A percentile compares a stretch with the other conserved stretches of the same genome.
These are phyloP conservation scores for Cactoblastis cactorum DNA, from an alignment of 2,888 invertebrate species.

Conservation along the genomic window DNA sequence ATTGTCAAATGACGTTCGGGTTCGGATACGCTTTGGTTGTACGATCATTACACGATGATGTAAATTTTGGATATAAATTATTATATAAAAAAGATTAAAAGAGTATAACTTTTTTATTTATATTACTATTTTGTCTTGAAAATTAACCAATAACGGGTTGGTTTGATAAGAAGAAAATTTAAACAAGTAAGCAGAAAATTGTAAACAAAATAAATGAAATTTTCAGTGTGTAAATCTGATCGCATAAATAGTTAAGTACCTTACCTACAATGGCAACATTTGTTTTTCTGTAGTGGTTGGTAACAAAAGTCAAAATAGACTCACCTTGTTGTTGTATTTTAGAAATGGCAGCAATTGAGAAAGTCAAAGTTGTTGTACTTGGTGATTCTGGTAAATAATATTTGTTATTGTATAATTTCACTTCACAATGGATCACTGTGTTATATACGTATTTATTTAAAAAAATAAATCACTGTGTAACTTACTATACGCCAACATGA, in stretches of 20 bases:
- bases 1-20: neutral
- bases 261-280: neutral
- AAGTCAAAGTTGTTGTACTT: slow-evolving; percentile 93
- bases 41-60: too few relatives aligned
- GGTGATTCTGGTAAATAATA: slow-evolving; percentile 89
- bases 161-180: too few relatives aligned
- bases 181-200: too few relatives aligned
- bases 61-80: too few relatives aligned
- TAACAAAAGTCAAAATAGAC: slow-evolving; percentile 46
- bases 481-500: slow-evolving; percentile 53
- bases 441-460: slow-evolving; percentile 6
- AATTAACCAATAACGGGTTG: too few relatives aligned
- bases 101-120: too few relatives aligned
- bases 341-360: slow-evolving; percentile 90
- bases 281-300: slow-evolving; percentile 19
- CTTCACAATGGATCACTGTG: slow-evolving; percentile 29
- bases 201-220: too few relatives aligned
- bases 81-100: too few relatives aligned
- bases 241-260: too few relatives aligned
- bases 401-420: slow-evolving; percentile 32
- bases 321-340: slow-evolving; percentile 43
- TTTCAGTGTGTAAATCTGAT: neutral
- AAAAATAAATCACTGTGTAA: slow-evolving; percentile 19
- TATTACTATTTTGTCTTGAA: too few relatives aligned
- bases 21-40: neutral